phyloP scores from a whole-genome alignment of 2,888 invertebrate species.

The Dryomyza anilis region DNA sequence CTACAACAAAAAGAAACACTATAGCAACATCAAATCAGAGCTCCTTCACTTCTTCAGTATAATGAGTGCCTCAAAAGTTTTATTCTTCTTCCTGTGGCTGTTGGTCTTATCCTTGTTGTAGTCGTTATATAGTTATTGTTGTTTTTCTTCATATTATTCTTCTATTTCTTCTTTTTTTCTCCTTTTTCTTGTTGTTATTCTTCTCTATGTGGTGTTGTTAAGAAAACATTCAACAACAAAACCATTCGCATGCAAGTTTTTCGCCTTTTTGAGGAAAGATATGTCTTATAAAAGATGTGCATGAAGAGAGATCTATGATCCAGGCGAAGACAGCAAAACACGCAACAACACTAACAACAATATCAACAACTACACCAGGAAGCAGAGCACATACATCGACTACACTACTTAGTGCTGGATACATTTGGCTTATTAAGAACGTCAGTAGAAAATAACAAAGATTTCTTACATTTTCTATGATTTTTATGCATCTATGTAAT shows the following conservation, averaged over 20 bases:
- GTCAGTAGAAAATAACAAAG: no score
- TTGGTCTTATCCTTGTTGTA: background rate
- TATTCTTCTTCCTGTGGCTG: background rate
- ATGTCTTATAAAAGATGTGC: no score
- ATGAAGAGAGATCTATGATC: background rate
- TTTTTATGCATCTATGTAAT: no score
- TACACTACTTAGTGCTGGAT: background rate
- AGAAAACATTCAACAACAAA: background rate
- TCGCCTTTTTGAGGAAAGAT: background rate
- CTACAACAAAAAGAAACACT: background rate
- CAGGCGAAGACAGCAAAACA: background rate
- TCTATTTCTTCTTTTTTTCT: background rate
- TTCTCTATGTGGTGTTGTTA: slow-evolving; percentile 4
- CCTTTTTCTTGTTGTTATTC: background rate
- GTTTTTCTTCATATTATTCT: background rate
- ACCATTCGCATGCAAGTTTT: background rate
- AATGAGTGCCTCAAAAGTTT: background rate
- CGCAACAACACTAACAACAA: background rate
- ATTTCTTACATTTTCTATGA: no score
- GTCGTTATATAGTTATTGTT: background rate
- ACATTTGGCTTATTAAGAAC: background rate
- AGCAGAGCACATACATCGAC: background rate
- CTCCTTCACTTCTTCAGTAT: background rate
- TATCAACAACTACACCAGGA: background rate
- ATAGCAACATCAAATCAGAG: background rate